Evolutionary conservation across 1,140 invertebrate species (phyloP).

Genomic region (Calycopis cecrops): DNA sequence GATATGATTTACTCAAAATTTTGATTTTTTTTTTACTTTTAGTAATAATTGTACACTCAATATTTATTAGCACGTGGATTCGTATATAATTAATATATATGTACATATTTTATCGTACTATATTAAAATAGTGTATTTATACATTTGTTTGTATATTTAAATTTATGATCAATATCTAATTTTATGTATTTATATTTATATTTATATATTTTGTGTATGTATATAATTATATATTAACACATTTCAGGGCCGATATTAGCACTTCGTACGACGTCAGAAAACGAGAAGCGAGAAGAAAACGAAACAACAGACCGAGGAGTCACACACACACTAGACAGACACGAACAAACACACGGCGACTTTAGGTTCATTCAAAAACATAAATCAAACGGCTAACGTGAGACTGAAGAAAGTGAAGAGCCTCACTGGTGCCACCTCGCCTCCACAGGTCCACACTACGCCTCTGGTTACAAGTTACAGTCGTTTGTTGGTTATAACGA

Average conservation of each 20-base stretch:
- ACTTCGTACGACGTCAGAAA: not conserved
- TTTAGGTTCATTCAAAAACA: too few species aligned
- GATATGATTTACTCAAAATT: not conserved
- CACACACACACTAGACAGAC: not conserved
- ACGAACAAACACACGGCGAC: too few species aligned
- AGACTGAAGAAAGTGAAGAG: too few species aligned
- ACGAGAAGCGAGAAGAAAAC: conserved; percentile 1
- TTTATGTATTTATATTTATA: not conserved
- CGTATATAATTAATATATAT: not conserved
- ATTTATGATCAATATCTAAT: too few species aligned
- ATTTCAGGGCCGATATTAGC: conserved; percentile 1
- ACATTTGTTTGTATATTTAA: too few species aligned
- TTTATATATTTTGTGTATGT: conserved; percentile 1
- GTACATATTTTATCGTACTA: not conserved
- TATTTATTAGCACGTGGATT: too few species aligned
- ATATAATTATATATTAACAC: not conserved
- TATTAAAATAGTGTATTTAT: too few species aligned
- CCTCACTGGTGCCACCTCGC: too few species aligned
- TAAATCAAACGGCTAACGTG: too few species aligned
- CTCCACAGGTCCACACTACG: too few species aligned
- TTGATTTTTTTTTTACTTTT: not conserved
- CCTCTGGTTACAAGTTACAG: too few species aligned
- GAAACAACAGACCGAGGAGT: not conserved
- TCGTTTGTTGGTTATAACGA: too few species aligned
- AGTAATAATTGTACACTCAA: not conserved